These are phyloP conservation scores for Hipparchia sbordonii DNA, from an alignment of 2,888 invertebrate species.

Conservation along the genomic window DNA sequence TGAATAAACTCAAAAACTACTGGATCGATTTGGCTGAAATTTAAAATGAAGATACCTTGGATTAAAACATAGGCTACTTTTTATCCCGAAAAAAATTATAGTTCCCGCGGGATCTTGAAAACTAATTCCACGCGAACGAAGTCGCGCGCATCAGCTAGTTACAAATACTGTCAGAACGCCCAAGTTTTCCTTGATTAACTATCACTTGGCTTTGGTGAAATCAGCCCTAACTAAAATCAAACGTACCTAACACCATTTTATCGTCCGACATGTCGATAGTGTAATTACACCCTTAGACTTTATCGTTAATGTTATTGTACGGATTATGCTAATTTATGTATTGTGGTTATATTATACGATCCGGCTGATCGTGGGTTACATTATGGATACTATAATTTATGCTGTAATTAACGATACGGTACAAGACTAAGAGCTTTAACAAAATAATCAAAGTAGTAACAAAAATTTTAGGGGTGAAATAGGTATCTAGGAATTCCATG, in stretches of 20 bases:
- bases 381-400: conserved; percentile 3
- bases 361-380: background rate
- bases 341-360: conserved; percentile 11
- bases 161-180: no score
- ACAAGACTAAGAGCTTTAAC: background rate
- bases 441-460: background rate
- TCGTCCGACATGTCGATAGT: background rate
- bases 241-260: background rate
- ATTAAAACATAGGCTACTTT: no score
- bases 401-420: background rate
- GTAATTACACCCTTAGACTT: background rate
- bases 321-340: conserved; percentile 19
- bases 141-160: no score
- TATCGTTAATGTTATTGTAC: background rate
- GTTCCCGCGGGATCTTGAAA: no score
- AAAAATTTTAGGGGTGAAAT: no score
- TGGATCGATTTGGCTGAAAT: no score
- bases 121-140: no score
- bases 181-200: no score
- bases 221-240: background rate
- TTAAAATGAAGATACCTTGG: no score
- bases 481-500: no score
- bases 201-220: background rate
- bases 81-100: no score
- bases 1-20: no score